Conservation (phyloP, 2,113 vertebrate genomes). For the Isurus oxyrinchus region DNA sequence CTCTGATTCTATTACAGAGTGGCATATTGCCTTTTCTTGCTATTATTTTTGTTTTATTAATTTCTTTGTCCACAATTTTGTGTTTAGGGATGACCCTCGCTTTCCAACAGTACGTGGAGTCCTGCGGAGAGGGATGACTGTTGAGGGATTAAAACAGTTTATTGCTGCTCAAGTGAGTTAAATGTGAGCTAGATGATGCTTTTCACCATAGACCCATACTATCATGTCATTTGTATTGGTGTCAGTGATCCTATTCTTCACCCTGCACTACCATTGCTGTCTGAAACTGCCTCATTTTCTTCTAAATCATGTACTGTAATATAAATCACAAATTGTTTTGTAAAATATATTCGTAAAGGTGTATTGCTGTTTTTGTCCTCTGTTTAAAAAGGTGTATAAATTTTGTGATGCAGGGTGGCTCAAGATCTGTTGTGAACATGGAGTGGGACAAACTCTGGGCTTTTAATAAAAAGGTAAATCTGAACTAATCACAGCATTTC, state of each 20-base stretch:
- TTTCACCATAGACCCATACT: neutral
- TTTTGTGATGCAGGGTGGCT: conserved; percentile 72
- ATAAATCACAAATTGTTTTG: neutral
- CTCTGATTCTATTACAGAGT: neutral
- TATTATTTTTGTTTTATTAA: neutral
- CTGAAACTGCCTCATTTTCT: neutral
- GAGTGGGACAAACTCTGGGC: conserved; percentile 99
- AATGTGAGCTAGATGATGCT: neutral
- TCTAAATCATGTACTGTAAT: neutral
- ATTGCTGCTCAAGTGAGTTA: conserved; percentile 86
- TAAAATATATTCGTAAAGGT: conserved; percentile 2
- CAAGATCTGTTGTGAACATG: conserved; percentile 96
- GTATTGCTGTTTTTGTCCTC: neutral
- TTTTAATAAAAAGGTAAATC: conserved; percentile 93
- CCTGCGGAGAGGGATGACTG: conserved; percentile 92
- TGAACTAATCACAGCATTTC: conserved; percentile 34
- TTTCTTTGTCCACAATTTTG: neutral
- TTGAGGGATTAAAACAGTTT: conserved; percentile 94
- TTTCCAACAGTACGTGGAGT: conserved; percentile 97
- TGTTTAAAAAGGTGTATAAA: neutral
- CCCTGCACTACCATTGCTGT: neutral
- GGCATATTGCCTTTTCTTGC: neutral
- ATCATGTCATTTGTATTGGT: neutral
- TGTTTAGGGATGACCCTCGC: conserved; percentile 85
- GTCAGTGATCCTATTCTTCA: no score